phyloP scores from a whole-genome alignment of 2,888 invertebrate species.

The Therioaphis trifolii region DNA sequence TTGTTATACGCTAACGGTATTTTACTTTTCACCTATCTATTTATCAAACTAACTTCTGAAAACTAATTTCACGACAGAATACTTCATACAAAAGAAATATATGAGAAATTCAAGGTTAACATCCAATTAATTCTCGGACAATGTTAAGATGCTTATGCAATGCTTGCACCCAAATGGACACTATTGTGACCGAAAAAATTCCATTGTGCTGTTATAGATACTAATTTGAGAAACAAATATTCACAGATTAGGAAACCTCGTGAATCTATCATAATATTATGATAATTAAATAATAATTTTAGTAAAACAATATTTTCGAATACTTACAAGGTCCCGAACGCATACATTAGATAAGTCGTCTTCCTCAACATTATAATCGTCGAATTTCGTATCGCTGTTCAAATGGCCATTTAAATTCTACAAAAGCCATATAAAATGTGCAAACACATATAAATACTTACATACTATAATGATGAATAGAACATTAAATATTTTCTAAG shows the following conservation, averaged over 20 bases:
- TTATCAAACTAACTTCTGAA: slow-evolving; percentile 17
- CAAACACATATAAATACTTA: slow-evolving; percentile 34
- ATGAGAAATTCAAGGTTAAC: slow-evolving; percentile 53
- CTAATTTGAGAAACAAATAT: slow-evolving; percentile 57
- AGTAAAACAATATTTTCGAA: slow-evolving; percentile 11
- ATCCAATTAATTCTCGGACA: slow-evolving; percentile 61
- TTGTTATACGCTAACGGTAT: not conserved
- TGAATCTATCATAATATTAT: slow-evolving; percentile 5
- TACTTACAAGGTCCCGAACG: slow-evolving; percentile 76
- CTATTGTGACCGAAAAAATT: slow-evolving; percentile 54
- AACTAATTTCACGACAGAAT: slow-evolving; percentile 59
- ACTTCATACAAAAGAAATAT: slow-evolving; percentile 52
- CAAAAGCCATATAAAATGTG: slow-evolving; percentile 56
- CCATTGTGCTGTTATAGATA: slow-evolving; percentile 40
- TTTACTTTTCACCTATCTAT: slow-evolving; percentile 34
- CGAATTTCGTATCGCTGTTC: slow-evolving; percentile 46
- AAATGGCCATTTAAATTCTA: slow-evolving; percentile 56
- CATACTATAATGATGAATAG: not conserved
- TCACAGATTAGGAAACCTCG: not conserved
- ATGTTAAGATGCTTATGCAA: too few species aligned
- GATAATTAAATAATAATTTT: not conserved
- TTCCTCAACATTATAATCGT: slow-evolving; percentile 67
- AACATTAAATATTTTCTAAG: not conserved
- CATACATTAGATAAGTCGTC: slow-evolving; percentile 75
- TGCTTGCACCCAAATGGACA: slow-evolving; percentile 60